phyloP scores from a whole-genome alignment of 30 jellyfish, hydroid and myxozoan species.

The Pseudorhiza aurosa region DNA sequence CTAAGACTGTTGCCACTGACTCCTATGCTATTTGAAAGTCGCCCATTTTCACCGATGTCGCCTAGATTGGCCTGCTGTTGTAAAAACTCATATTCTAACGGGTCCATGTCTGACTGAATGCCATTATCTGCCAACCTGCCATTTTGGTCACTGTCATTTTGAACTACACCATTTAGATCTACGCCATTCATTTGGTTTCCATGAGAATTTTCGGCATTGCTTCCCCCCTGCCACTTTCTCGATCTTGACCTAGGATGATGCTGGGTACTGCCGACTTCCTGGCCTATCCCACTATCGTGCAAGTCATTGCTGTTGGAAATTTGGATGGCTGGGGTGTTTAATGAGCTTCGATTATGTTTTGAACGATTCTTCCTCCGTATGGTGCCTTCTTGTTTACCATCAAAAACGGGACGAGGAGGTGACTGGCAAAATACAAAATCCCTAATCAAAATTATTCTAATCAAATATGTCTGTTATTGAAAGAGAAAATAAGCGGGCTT shows the following conservation, averaged over 20 bases:
- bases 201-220: constrained; percentile 45
- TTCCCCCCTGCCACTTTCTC: constrained; percentile 1
- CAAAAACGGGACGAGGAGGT: constrained; percentile 60
- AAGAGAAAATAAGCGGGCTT: no score
- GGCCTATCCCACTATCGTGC: constrained; percentile 75
- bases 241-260: not conserved
- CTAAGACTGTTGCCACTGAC: constrained; percentile 34
- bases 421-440: constrained; percentile 1
- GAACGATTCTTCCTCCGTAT: not conserved
- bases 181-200: constrained; percentile 13
- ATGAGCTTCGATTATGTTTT: constrained; percentile 5
- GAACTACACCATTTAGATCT: not conserved
- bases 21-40: constrained; percentile 50
- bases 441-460: not conserved
- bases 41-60: constrained; percentile 10
- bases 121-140: not conserved
- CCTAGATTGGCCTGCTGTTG: constrained; percentile 43
- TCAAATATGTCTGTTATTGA: no score
- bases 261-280: constrained; percentile 18
- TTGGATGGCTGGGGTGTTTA: constrained; percentile 35
- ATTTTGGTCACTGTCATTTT: not conserved
- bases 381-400: not conserved
- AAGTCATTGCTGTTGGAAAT: constrained; percentile 17
- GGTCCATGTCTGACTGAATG: constrained; percentile 81
- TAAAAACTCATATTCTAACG: constrained; percentile 79